phyloP scores from a whole-genome alignment of 2,113 vertebrate genomes.

The Podilymbus podiceps region DNA sequence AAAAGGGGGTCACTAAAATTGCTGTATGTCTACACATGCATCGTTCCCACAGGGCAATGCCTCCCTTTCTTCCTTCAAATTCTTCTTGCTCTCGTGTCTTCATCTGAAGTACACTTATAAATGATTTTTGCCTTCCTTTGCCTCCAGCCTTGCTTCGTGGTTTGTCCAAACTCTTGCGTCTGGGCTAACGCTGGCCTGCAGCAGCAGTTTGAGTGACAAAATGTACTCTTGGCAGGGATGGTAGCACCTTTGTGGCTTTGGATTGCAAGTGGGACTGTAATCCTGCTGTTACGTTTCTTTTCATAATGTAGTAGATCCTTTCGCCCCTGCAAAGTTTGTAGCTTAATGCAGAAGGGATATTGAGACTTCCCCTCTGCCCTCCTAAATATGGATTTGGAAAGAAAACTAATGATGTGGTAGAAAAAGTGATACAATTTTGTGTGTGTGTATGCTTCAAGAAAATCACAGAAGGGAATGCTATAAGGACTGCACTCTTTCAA shows the following conservation, averaged over 20 bases:
- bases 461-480: background rate
- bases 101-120: background rate
- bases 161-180: background rate
- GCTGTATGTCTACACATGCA: background rate
- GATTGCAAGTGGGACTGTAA: background rate
- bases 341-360: background rate
- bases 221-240: background rate
- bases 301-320: background rate
- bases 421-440: background rate
- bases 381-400: background rate
- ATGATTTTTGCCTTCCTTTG: background rate
- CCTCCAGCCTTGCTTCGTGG: background rate
- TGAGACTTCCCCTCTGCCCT: background rate
- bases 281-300: background rate
- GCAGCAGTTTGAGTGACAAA: background rate
- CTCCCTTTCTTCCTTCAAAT: background rate
- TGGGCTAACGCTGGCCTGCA: background rate
- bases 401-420: background rate
- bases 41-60: rapidly evolving
- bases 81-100: background rate
- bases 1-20: background rate
- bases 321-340: background rate
- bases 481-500: background rate
- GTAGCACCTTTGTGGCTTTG: background rate
- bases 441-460: background rate